Percentiles rank a stretch among this genome's conserved stretches.
Conservation (phyloP, 1,140 invertebrate species). For the Hesperophylax magnus region DNA sequence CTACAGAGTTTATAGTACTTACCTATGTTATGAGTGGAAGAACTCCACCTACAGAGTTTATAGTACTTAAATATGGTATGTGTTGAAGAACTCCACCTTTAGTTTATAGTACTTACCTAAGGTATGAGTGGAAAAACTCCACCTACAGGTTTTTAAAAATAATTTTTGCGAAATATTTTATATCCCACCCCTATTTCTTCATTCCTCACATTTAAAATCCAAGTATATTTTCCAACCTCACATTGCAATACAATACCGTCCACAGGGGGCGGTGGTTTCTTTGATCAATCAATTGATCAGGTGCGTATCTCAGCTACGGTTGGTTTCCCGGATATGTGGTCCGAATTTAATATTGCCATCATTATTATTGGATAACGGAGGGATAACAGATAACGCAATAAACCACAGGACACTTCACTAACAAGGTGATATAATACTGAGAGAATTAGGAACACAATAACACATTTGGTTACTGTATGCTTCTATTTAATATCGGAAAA, state of each 20-base stretch:
- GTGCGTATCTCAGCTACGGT: neutral
- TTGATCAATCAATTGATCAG: slow-evolving; percentile 46
- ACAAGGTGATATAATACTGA: neutral
- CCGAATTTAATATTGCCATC: neutral
- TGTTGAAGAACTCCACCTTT: no score
- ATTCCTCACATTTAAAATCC: no score
- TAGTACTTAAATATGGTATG: no score
- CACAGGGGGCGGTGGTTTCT: slow-evolving; percentile 36
- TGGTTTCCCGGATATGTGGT: slow-evolving; percentile 23
- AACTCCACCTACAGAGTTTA: no score
- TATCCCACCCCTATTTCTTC: no score
- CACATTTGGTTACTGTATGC: neutral
- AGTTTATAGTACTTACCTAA: no score
- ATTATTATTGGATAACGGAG: neutral
- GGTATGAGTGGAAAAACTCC: no score
- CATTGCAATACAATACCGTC: slow-evolving; percentile 20
- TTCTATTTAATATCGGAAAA: no score
- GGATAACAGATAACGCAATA: neutral
- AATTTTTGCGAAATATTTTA: no score
- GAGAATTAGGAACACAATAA: neutral
- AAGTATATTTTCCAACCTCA: neutral
- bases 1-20: no score
- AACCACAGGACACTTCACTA: neutral
- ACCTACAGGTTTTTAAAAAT: no score
- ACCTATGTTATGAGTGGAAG: no score